Conservation (phyloP, 1,140 invertebrate genomes). For the Lordiphosa collinella region DNA sequence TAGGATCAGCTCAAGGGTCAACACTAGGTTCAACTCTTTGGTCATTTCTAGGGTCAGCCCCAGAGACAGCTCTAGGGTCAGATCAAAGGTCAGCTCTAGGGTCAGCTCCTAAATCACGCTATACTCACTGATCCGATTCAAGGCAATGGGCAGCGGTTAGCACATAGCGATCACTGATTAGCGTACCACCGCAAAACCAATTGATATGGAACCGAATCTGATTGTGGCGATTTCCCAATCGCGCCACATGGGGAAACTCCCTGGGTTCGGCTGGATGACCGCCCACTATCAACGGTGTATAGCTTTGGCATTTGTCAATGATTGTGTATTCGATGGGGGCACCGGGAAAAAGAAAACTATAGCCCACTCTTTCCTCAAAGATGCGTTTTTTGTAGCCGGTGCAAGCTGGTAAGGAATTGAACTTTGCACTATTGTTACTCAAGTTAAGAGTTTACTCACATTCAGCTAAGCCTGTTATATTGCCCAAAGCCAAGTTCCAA, state of each 20-base stretch:
- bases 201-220: slow-evolving; percentile 7
- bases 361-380: slow-evolving; percentile 49
- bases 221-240: slow-evolving; percentile 45
- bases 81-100: no score
- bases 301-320: slow-evolving; percentile 50
- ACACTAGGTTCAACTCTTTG: no score
- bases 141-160: slow-evolving; percentile 79
- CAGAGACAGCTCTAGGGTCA: no score
- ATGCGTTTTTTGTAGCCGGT: slow-evolving; percentile 39
- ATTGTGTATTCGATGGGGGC: slow-evolving; percentile 31
- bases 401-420: slow-evolving; percentile 30
- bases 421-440: background rate
- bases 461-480: slow-evolving; percentile 13
- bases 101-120: no score
- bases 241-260: slow-evolving; percentile 79
- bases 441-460: slow-evolving; percentile 25
- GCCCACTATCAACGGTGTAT: slow-evolving; percentile 58
- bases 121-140: slow-evolving; percentile 49
- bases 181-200: slow-evolving; percentile 77
- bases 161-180: slow-evolving; percentile 75
- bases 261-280: slow-evolving; percentile 59
- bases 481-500: slow-evolving; percentile 10
- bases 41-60: no score
- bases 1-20: no score
- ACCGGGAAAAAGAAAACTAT: slow-evolving; percentile 49